phyloP scores from a whole-genome alignment of 2,797 vertebrate genomes.

The Atherinosoma microstoma region DNA sequence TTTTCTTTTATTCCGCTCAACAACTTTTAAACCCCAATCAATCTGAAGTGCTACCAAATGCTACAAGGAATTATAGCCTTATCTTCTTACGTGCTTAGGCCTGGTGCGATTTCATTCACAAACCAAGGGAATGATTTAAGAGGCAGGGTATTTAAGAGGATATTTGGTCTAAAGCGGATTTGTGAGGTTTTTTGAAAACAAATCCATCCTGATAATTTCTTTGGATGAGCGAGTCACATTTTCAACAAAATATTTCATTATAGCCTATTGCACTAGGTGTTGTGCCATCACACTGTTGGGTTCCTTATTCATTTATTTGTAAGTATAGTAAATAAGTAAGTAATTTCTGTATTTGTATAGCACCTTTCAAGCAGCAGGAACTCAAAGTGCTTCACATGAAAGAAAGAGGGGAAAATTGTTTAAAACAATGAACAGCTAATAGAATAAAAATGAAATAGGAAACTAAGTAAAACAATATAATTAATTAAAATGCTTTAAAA shows the following conservation, averaged over 20 bases:
- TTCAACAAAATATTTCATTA: neutral
- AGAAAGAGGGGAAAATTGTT: too few relatives aligned
- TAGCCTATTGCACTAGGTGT: neutral
- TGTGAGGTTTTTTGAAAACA: conserved; percentile 21
- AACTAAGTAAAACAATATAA: too few relatives aligned
- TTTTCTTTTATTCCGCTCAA: neutral
- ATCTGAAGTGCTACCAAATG: conserved; percentile 32
- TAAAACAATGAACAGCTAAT: too few relatives aligned
- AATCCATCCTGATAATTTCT: conserved; percentile 23
- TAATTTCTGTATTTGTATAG: too few relatives aligned
- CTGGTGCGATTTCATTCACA: conserved; percentile 33
- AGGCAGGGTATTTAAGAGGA: conserved; percentile 45
- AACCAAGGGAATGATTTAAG: conserved; percentile 48
- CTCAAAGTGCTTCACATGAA: too few relatives aligned
- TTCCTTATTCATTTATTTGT: too few relatives aligned
- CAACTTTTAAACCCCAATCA: neutral
- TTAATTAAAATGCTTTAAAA: too few relatives aligned
- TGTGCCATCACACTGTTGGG: too few relatives aligned
- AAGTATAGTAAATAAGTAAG: too few relatives aligned
- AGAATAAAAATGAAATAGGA: too few relatives aligned
- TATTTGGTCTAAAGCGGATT: conserved; percentile 41
- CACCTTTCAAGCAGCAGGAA: too few relatives aligned
- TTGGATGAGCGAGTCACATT: conserved; percentile 5
- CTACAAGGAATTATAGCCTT: conserved; percentile 30
- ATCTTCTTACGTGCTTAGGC: conserved; percentile 44